Conservation (phyloP, 2,797 vertebrate genomes). For the Ctenopoma kingsleyae region DNA sequence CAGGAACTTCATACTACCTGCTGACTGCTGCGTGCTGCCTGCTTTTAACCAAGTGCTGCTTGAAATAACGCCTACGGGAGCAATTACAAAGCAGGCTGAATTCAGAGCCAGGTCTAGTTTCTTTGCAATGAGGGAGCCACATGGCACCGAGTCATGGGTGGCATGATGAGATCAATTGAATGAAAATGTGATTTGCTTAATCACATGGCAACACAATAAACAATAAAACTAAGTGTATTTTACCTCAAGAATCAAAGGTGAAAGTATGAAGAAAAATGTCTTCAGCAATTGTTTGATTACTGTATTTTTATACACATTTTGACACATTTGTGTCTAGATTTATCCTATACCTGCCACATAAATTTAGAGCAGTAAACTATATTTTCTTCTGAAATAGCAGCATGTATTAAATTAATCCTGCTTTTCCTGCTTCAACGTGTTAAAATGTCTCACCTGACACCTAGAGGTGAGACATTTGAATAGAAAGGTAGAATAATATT, state of each 20-base stretch:
- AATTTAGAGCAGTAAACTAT: background rate
- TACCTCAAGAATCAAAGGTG: background rate
- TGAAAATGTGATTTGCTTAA: background rate
- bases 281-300: background rate
- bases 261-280: background rate
- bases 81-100: slow-evolving; percentile 43
- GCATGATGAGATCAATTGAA: background rate
- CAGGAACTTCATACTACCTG: slow-evolving; percentile 67
- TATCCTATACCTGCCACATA: too few relatives aligned
- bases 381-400: background rate
- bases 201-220: background rate
- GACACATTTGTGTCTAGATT: too few relatives aligned
- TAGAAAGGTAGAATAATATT: too few relatives aligned
- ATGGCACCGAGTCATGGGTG: background rate
- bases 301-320: too few relatives aligned
- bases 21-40: slow-evolving; percentile 38
- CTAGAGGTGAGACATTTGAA: too few relatives aligned
- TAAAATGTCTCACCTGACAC: background rate
- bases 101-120: slow-evolving; percentile 27
- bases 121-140: slow-evolving; percentile 28
- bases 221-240: background rate
- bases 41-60: slow-evolving; percentile 50
- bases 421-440: background rate
- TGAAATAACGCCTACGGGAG: slow-evolving; percentile 42
- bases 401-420: background rate